Evolutionary conservation across 1,140 invertebrate species (phyloP).

Genomic region (Ladona fulva): DNA sequence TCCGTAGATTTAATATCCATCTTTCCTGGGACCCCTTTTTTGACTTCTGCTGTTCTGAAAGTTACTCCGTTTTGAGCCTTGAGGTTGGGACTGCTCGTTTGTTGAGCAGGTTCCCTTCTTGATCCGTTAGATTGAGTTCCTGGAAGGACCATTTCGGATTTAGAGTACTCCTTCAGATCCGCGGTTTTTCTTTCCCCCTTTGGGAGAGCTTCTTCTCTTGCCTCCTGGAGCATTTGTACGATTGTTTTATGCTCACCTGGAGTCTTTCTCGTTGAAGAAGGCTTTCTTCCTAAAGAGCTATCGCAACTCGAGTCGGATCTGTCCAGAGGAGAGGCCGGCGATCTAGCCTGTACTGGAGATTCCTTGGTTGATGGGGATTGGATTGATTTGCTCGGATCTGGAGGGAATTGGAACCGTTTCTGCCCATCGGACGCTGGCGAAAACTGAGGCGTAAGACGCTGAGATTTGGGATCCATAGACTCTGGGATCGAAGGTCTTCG

Average conservation of each 20-base stretch:
- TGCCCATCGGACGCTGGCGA: too few relatives aligned
- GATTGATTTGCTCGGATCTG: too few relatives aligned
- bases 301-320: too few relatives aligned
- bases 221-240: neutral
- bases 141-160: neutral
- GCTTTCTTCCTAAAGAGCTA: too few relatives aligned
- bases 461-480: too few relatives aligned
- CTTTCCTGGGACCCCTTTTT: neutral
- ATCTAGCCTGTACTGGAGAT: too few relatives aligned
- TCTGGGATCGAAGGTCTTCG: too few relatives aligned
- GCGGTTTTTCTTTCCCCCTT: neutral
- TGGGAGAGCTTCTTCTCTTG: neutral
- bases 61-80: neutral
- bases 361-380: too few relatives aligned
- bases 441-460: too few relatives aligned
- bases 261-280: too few relatives aligned
- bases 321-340: too few relatives aligned
- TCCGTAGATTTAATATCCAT: neutral
- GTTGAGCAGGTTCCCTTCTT: neutral
- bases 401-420: too few relatives aligned
- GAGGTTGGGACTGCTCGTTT: neutral
- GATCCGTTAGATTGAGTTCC: neutral
- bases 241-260: neutral
- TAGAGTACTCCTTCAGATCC: neutral
- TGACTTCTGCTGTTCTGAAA: neutral